phyloP scores from a whole-genome alignment of 2,888 invertebrate species.

The Allophyes oxyacanthae region DNA sequence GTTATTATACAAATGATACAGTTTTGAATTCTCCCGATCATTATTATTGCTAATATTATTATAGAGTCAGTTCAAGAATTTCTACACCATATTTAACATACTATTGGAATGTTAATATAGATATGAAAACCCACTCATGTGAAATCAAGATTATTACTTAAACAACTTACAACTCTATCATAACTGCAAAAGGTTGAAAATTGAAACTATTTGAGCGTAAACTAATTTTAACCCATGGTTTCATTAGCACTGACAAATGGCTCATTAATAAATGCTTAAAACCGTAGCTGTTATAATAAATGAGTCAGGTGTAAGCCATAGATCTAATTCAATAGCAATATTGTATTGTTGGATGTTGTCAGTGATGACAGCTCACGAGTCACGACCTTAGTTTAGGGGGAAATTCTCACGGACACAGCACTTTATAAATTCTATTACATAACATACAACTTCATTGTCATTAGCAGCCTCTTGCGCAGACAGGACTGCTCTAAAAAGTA shows the following conservation, averaged over 20 bases:
- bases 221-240: conserved; percentile 40
- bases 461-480: too few species aligned
- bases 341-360: conserved; percentile 43
- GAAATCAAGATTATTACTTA: conserved; percentile 12
- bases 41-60: conserved; percentile 38
- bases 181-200: conserved; percentile 23
- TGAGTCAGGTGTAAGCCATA: conserved; percentile 49
- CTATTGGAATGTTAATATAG: conserved; percentile 40
- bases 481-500: too few species aligned
- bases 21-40: neutral
- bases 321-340: conserved; percentile 31
- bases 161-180: conserved; percentile 25
- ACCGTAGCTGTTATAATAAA: conserved; percentile 57
- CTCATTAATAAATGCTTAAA: conserved; percentile 57
- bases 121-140: conserved; percentile 34
- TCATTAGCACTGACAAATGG: conserved; percentile 59
- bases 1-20: too few species aligned
- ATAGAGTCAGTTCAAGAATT: conserved; percentile 33
- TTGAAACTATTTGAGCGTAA: conserved; percentile 10
- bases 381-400: conserved; percentile 2
- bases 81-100: conserved; percentile 32
- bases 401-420: too few species aligned
- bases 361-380: conserved; percentile 40
- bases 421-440: too few species aligned
- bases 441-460: too few species aligned